These are phyloP conservation scores for Brachynemurus nebulosus DNA, from an alignment of 2,888 invertebrate genomes.

Conservation along the genomic window DNA sequence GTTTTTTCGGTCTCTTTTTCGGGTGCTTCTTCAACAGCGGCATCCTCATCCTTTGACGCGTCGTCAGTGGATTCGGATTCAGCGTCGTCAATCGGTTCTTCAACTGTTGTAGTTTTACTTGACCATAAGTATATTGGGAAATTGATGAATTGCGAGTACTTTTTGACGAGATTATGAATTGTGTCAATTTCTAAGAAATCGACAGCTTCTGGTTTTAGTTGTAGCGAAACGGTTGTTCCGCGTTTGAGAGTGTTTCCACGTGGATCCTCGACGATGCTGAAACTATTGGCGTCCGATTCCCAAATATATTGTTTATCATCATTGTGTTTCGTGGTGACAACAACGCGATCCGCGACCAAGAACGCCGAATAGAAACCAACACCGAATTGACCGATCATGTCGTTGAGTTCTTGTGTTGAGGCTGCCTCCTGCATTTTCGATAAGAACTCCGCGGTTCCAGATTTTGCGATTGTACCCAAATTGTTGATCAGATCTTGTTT, in stretches of 20 bases:
- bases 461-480: slow-evolving; percentile 96
- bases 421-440: slow-evolving; percentile 69
- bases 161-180: slow-evolving; percentile 79
- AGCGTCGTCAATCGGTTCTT: slow-evolving; percentile 47
- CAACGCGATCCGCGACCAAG: slow-evolving; percentile 84
- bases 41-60: slow-evolving; percentile 37
- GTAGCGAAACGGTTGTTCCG: slow-evolving; percentile 52
- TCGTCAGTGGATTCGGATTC: slow-evolving; percentile 39
- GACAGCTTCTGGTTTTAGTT: slow-evolving; percentile 92
- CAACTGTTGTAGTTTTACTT: slow-evolving; percentile 53
- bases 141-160: slow-evolving; percentile 99
- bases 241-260: slow-evolving; percentile 82
- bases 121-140: slow-evolving; percentile 94
- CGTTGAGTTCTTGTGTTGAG: slow-evolving; percentile 65
- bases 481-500: slow-evolving; percentile 85
- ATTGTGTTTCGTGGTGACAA: slow-evolving; percentile 92
- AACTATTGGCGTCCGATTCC: slow-evolving; percentile 91
- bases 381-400: slow-evolving; percentile 99
- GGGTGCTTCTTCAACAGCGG: slow-evolving; percentile 51
- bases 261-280: slow-evolving; percentile 85
- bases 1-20: slow-evolving; percentile 63
- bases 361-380: slow-evolving; percentile 99
- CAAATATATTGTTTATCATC: slow-evolving; percentile 91
- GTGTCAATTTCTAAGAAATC: slow-evolving; percentile 92
- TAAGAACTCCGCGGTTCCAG: slow-evolving; percentile 92